Evolutionary conservation across 2,113 vertebrate species (phyloP).

Genomic region (Aldabrachelys gigantea): DNA sequence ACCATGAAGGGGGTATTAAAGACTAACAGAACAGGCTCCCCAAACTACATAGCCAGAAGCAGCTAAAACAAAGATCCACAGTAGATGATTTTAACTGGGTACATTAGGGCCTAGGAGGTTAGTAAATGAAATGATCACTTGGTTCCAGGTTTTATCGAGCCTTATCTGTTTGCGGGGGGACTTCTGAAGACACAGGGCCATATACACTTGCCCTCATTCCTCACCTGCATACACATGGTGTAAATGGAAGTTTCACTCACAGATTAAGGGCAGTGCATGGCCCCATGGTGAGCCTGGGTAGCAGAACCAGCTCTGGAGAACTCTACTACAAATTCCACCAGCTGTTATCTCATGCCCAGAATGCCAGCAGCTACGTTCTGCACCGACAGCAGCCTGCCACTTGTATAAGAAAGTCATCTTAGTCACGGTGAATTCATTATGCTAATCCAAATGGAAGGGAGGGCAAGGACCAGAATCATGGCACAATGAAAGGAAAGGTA

Average conservation of each 20-base stretch:
- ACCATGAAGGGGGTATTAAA: background rate
- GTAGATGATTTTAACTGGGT: background rate
- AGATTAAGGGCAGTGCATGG: slow-evolving; percentile 68
- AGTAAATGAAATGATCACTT: background rate
- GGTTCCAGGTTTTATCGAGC: background rate
- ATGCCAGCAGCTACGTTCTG: slow-evolving; percentile 34
- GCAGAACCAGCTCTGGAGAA: slow-evolving; percentile 75
- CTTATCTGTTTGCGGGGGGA: background rate
- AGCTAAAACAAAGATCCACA: background rate
- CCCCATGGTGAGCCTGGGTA: slow-evolving; percentile 32
- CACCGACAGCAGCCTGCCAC: slow-evolving; percentile 48
- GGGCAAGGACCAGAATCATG: background rate
- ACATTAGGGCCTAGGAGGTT: rapidly evolving
- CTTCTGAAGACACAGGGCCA: background rate
- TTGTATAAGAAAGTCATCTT: slow-evolving; percentile 51
- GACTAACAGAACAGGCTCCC: background rate
- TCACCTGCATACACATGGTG: background rate
- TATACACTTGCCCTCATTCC: background rate
- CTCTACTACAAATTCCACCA: slow-evolving; percentile 61
- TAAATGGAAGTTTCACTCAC: slow-evolving; percentile 11
- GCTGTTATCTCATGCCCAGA: slow-evolving; percentile 15
- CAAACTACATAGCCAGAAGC: rapidly evolving
- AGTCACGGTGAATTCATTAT: background rate
- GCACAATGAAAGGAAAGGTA: background rate
- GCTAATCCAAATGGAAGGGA: background rate